Conservation (phyloP, 2,113 vertebrate species). For the Rhea pennata region DNA sequence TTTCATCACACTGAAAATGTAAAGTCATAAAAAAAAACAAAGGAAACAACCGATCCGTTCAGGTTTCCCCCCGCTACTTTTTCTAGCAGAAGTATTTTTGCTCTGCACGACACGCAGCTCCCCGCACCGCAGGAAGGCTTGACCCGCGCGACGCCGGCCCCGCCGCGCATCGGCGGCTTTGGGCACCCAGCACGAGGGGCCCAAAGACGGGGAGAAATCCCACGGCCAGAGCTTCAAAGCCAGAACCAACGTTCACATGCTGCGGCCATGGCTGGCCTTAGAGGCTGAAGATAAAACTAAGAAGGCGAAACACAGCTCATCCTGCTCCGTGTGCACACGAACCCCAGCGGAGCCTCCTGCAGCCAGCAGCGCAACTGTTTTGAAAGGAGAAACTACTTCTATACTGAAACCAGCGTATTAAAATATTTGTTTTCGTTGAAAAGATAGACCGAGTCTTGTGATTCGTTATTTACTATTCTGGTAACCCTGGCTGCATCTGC, state of each 20-base stretch:
- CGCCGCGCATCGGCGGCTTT: not conserved
- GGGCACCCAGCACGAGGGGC: not conserved
- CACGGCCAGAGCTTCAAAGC: not conserved
- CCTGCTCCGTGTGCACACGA: constrained; percentile 15
- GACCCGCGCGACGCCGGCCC: too few species aligned
- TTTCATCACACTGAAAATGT: not conserved
- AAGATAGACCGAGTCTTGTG: constrained; percentile 74
- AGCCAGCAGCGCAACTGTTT: not conserved
- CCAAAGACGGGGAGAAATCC: not conserved
- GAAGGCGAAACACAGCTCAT: not conserved
- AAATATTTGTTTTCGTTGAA: constrained; percentile 80
- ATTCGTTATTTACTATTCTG: constrained; percentile 91
- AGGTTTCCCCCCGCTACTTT: not conserved
- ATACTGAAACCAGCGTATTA: constrained; percentile 68
- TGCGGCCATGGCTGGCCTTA: not conserved
- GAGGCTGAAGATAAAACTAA: not conserved
- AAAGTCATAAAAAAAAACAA: not conserved
- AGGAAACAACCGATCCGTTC: not conserved
- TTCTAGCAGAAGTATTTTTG: not conserved
- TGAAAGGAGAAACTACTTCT: constrained; percentile 29
- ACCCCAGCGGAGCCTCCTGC: not conserved
- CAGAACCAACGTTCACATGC: not conserved
- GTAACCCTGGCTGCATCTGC: constrained; percentile 82
- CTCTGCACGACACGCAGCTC: not conserved
- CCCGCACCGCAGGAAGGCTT: too few species aligned